Evolutionary conservation across 2,113 vertebrate genomes (phyloP), one percentile per base, ranked within the genome.

Genomic region (Parus major): DNA sequence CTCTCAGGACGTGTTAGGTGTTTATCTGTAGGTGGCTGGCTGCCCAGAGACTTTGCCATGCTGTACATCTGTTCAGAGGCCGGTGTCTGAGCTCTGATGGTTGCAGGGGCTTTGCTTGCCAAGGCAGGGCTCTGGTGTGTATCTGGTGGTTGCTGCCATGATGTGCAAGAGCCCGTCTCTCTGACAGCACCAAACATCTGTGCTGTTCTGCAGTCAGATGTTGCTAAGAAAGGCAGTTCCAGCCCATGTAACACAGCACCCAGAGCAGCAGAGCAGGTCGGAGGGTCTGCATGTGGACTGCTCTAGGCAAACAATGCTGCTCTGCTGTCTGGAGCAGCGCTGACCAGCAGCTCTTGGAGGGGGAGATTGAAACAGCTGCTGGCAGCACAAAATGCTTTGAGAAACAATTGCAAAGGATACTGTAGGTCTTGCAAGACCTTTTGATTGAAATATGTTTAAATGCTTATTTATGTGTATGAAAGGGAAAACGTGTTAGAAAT

Each of bases 1-100:
- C 12, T 33, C 22, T 65, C 44, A 2, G 1, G 25, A 5, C 0
- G 0, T 33, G 8, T 52, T 52, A 11, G 0, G 7, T 72, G 14
- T 73, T 70, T 73, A 28, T 36, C 39, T 50, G 23, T 68, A 44
- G 22, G 41, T 77, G 24, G 39, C 9, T 80, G 39, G 33, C 42
- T 94, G 60, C 14, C 44, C 7, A 8, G 47, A 71, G 56, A 63
- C 66, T 79, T 63, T 21, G 19, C 27, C 33, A 2, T 17, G 2
- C 47, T 33, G 0, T 20, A 4, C 0, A 0, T n/a, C 10, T 8
- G 14, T 53, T 23, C 42, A 50, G 57, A 71, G 24, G 22, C 55
- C 0, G 2, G 5, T 47, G 47, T 35, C 21, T 78, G 71, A 79
- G 42, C 28, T 66, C 15, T 15, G 5, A 6, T 0, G 5, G 17